Conservation (phyloP, 2,113 vertebrate species). For the Charadrius vociferus region DNA sequence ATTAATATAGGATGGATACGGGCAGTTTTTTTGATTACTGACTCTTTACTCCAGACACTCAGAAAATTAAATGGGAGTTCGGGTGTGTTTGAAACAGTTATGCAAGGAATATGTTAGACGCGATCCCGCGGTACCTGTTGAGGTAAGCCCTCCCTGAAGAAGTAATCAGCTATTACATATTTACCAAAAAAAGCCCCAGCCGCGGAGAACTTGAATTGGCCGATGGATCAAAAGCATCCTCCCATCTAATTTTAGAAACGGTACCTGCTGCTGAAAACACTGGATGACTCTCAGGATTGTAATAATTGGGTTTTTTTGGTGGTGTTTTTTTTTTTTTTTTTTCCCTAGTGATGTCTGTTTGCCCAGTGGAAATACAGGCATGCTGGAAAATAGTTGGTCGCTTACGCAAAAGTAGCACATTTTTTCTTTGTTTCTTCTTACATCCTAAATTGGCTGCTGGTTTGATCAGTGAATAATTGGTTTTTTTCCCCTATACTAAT, state of each 20-base stretch:
- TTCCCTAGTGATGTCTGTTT: background rate
- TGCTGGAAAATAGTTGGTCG: background rate
- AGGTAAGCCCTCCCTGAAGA: background rate
- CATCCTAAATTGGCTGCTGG: background rate
- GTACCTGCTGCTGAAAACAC: background rate
- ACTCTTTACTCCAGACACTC: background rate
- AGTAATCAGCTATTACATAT: background rate
- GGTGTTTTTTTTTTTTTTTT: background rate
- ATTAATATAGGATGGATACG: background rate
- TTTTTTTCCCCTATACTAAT: background rate
- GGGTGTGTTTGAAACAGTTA: background rate
- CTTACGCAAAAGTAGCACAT: background rate
- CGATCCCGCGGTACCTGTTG: background rate
- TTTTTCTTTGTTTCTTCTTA: background rate
- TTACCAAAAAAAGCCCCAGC: background rate
- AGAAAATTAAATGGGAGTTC: background rate
- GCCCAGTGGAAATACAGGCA: background rate
- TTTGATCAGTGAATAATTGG: background rate
- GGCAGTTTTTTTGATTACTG: background rate
- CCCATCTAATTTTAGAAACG: background rate
- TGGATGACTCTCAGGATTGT: background rate
- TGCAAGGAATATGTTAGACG: rapidly evolving
- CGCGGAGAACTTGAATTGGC: background rate
- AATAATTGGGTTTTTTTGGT: too few relatives aligned
- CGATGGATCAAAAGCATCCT: background rate